Evolutionary conservation across 2,113 vertebrate species (phyloP), one percentile per base, ranked within the genome.

Genomic region (Bos indicus): DNA sequence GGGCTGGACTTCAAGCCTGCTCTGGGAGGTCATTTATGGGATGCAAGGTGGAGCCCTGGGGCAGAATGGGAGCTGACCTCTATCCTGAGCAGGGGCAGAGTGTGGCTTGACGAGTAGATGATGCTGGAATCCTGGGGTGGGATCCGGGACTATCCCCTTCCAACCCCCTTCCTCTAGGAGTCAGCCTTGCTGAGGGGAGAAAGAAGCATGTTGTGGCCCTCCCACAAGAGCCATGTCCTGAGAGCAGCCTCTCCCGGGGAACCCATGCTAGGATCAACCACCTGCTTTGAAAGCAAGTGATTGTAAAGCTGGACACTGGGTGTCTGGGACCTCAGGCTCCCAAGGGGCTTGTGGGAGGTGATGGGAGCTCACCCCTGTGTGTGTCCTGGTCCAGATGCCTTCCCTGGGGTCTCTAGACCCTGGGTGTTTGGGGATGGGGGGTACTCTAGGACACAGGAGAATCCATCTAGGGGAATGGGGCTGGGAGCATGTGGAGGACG

Each of bases 211-310:
- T 10, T 25, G 54, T 21, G 48, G 1, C 16, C 21, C 78, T 85
- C 21, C 52, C 8, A 5, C 0, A 4, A 74, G 52, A 82, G 46
- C 3, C 1, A 5, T 48, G 26, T 59, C 43, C 85, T 7, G 7
- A 59, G 12, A 64, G 36, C 46, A 57, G 51, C 13, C 12, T 21
- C 26, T 88, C 52, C 60, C 0, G 0, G 15, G 40, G 14, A 59
- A 48, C 74, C 48, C 2, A n/a, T 0, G 7, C 8, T 52, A 2
- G 0, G 23, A 16, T 2, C 15, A 54, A 77, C 5, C 19, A 15
- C 46, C 14, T 6, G 12, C 16, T 71, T 46, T 36, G 36, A 95
- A 17, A 7, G 15, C 11, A 19, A 25, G 43, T 14, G 9, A 8
- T 2, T 64, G 8, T 4, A 21, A 25, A 43, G 5, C 30, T 6